These are phyloP conservation scores for Chelonus insularis DNA, from an alignment of 1,140 invertebrate species.

Conservation along the genomic window DNA sequence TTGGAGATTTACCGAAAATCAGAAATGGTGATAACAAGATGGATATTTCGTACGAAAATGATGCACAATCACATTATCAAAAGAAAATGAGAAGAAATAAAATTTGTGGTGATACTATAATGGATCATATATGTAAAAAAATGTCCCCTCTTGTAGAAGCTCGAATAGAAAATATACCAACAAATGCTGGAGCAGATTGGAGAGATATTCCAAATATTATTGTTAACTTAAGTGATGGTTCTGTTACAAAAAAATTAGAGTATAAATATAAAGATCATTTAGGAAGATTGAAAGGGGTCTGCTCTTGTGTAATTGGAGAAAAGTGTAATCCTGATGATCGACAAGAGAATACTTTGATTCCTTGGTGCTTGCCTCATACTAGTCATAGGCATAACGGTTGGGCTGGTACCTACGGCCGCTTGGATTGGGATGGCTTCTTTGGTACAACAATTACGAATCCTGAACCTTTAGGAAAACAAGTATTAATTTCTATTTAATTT, in stretches of 20 bases:
- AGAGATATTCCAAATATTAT: constrained; percentile 82
- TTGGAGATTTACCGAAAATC: constrained; percentile 81
- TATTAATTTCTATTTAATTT: too few species aligned
- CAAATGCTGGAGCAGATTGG: constrained; percentile 80
- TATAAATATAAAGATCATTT: constrained; percentile 67
- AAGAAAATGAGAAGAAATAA: constrained; percentile 58
- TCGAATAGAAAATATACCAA: constrained; percentile 77
- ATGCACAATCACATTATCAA: constrained; percentile 79
- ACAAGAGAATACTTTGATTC: constrained; percentile 85
- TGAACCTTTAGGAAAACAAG: constrained; percentile 30
- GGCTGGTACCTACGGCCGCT: constrained; percentile 72
- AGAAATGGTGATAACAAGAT: constrained; percentile 71
- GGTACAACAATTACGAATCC: constrained; percentile 54
- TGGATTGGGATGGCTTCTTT: constrained; percentile 87
- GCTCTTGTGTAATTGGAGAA: constrained; percentile 70
- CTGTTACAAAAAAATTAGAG: constrained; percentile 67
- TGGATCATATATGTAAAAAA: constrained; percentile 85
- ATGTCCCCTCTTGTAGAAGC: constrained; percentile 80
- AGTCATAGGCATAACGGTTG: constrained; percentile 86
- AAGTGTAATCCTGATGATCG: constrained; percentile 73
- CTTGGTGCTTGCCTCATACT: constrained; percentile 90
- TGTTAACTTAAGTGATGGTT: constrained; percentile 72
- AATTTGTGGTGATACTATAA: constrained; percentile 46
- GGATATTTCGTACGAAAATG: constrained; percentile 75
- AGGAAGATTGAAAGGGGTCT: constrained; percentile 75